phyloP scores from a whole-genome alignment of 2,797 vertebrate species.

The Propithecus deckenii region DNA sequence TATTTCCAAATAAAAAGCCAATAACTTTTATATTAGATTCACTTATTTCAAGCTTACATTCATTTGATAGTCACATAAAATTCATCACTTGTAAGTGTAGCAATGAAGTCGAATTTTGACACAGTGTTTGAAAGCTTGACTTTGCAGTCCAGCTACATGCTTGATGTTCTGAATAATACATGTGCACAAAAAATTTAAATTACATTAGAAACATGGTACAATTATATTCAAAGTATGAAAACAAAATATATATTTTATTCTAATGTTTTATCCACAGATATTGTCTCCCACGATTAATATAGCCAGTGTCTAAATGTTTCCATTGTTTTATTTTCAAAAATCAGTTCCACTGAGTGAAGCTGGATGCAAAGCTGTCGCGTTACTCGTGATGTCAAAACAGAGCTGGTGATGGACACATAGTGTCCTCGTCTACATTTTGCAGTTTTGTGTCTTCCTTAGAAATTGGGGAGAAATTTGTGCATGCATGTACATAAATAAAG shows the following conservation, averaged over 20 bases:
- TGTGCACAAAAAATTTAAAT: conserved; percentile 44
- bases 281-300: background rate
- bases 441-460: background rate
- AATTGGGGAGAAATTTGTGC: background rate
- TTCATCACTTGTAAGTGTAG: conserved; percentile 69
- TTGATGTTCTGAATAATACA: conserved; percentile 65
- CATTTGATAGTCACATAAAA: conserved; percentile 78
- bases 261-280: conserved; percentile 62
- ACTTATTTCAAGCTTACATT: conserved; percentile 83
- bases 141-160: conserved; percentile 52
- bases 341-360: background rate
- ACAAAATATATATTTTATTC: conserved; percentile 51
- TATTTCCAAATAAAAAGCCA: conserved; percentile 83
- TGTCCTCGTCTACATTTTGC: background rate
- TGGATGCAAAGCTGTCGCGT: background rate
- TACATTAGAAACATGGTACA: conserved; percentile 60
- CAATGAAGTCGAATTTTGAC: conserved; percentile 71
- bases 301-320: background rate
- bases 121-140: conserved; percentile 57
- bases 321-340: conserved; percentile 12
- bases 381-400: background rate
- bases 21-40: conserved; percentile 69
- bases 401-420: background rate
- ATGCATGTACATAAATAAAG: background rate
- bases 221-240: conserved; percentile 66